A percentile compares a stretch with the other conserved stretches of the same genome.
Conservation (phyloP, 2,888 invertebrate genomes). For the Brachypterus glaber region DNA sequence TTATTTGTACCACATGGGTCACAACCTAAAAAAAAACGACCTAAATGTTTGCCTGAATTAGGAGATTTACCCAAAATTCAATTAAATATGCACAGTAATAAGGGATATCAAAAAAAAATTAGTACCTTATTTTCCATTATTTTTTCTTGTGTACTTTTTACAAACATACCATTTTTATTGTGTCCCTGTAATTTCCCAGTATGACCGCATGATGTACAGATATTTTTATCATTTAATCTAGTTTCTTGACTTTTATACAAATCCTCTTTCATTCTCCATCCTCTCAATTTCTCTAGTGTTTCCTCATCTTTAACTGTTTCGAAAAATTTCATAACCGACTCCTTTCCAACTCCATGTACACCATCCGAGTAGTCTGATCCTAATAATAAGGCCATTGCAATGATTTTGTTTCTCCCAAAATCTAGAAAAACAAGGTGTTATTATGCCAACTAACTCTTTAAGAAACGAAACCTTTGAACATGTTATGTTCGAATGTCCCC, state of each 20-base stretch:
- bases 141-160: too few relatives aligned
- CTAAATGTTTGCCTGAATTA: too few relatives aligned
- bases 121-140: too few relatives aligned
- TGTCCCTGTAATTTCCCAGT: conserved; percentile 53
- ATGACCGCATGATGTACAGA: conserved; percentile 66
- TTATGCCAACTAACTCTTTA: conserved; percentile 4
- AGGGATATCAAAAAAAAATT: too few relatives aligned
- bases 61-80: too few relatives aligned
- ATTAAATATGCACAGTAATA: too few relatives aligned
- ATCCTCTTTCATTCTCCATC: conserved; percentile 51
- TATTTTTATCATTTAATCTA: conserved; percentile 48
- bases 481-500: too few relatives aligned
- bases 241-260: conserved; percentile 47
- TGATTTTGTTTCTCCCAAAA: conserved; percentile 72
- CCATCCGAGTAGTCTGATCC: conserved; percentile 85
- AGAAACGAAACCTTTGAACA: too few relatives aligned
- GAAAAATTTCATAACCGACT: conserved; percentile 64
- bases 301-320: conserved; percentile 52
- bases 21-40: conserved; percentile 48
- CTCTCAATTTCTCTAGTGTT: conserved; percentile 57
- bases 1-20: conserved; percentile 49
- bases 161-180: conserved; percentile 44
- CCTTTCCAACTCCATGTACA: conserved; percentile 66
- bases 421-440: conserved; percentile 42
- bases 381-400: conserved; percentile 73